These are phyloP conservation scores for Menura novaehollandiae DNA, from an alignment of 2,113 vertebrate species.

Conservation along the genomic window DNA sequence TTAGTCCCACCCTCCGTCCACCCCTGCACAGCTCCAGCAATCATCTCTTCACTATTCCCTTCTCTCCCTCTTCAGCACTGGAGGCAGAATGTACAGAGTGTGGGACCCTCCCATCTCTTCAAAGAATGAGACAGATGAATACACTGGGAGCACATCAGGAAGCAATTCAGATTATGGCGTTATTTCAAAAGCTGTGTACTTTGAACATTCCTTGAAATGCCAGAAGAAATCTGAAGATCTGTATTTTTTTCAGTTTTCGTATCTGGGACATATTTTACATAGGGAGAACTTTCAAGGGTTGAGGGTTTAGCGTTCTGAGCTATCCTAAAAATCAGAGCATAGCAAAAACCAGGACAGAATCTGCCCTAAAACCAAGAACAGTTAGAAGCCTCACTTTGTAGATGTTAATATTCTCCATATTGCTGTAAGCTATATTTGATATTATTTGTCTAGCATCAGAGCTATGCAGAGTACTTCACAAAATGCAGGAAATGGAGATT, in stretches of 20 bases:
- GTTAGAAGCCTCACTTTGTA: not conserved
- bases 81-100: not conserved
- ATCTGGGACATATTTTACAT: constrained; percentile 1
- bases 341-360: not conserved
- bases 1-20: not conserved
- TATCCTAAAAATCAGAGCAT: not conserved
- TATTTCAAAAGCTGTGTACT: constrained; percentile 13
- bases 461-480: not conserved
- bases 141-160: constrained; percentile 1
- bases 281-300: not conserved
- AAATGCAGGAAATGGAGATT: not conserved
- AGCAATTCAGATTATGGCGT: not conserved
- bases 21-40: not conserved
- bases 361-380: not conserved
- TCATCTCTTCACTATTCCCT: not conserved
- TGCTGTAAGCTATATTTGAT: not conserved
- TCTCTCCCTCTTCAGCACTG: not conserved
- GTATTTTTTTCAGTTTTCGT: not conserved
- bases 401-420: not conserved
- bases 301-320: not conserved
- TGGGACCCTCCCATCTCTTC: not conserved
- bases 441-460: not conserved
- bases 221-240: not conserved
- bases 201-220: constrained; percentile 9
- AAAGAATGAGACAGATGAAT: not conserved